Evolutionary conservation across 2,113 vertebrate species (phyloP), one percentile per base, ranked within the genome.

Genomic region (Muntiacus reevesi): DNA sequence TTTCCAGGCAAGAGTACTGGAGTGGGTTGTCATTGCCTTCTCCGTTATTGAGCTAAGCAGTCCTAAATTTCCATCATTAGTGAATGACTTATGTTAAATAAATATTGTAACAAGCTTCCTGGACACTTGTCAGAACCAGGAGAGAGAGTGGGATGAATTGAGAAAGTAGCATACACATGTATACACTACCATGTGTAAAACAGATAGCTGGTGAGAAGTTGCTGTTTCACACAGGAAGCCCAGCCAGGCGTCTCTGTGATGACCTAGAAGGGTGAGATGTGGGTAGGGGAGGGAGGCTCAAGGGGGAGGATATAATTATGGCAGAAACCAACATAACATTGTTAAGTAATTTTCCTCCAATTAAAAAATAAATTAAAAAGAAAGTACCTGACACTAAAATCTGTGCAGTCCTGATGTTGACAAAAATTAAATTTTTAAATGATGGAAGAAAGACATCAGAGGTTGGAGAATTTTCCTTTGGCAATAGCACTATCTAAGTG

Each of bases 361-460:
- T 47, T 78, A 78, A 78, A 78, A 45, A 78, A 45, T 45, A 78
- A 78, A 45, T 74, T 74, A 43, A 28, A 45, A 45, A 78, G 40
- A 89, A 78, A 87, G 21, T 30, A 87, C 43, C 45, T 78, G 50
- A 79, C 25, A 82, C 16, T 90, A 89, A 97, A 50, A 78, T 47
- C 13, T 83, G 3, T 60, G 9, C 7, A 92, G 33, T 71, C n/a
- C 25, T 89, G 50, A 91, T 74, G 33, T 14, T 89, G 47, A 81
- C 28, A 89, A 89, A 91, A 88, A 36, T 21, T 54, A 17, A 94
- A n/a, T 67, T 95, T 95, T 92, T 40, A 89, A 89, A 64, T 67
- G 15, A 64, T 33, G 7, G 17, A 67, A 45, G 67, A 85, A 91
- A 91, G 30, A 7, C 12, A 76, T 93, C 4, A n/a, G 27, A 90